Evolutionary conservation across 35 echinoderm and acorn worm species (phyloP).

Genomic region (Apostichopus californicus): DNA sequence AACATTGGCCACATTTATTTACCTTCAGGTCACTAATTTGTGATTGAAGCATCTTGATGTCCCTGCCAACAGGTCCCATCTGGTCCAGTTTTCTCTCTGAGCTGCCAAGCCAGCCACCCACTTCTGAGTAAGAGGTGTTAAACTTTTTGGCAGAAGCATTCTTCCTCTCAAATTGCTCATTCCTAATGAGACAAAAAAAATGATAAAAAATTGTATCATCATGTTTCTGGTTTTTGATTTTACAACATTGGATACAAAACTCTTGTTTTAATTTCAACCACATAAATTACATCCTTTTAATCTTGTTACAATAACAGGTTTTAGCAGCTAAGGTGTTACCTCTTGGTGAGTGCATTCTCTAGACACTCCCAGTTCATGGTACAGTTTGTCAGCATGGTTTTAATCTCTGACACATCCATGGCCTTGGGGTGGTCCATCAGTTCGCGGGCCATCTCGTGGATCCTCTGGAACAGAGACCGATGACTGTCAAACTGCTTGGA

Average conservation of each 20-base stretch:
- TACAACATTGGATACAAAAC: too few relatives aligned
- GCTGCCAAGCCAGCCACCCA: slow-evolving; percentile 71
- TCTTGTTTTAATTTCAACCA: not conserved
- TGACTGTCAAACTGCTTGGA: slow-evolving; percentile 68
- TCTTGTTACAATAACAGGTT: not conserved
- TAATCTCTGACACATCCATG: slow-evolving; percentile 82
- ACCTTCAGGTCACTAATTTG: slow-evolving; percentile 85
- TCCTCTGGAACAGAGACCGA: slow-evolving; percentile 72
- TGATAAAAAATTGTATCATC: not conserved
- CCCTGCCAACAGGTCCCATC: slow-evolving; percentile 74
- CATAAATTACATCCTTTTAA: too few relatives aligned
- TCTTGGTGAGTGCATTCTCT: slow-evolving; percentile 70
- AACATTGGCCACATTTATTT: not conserved
- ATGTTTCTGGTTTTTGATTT: too few relatives aligned
- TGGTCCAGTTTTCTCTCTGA: slow-evolving; percentile 70
- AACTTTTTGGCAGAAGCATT: slow-evolving; percentile 80
- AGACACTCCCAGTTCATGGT: slow-evolving; percentile 94
- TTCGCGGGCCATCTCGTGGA: slow-evolving; percentile 80
- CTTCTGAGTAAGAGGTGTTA: slow-evolving; percentile 69
- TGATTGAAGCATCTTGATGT: slow-evolving; percentile 55
- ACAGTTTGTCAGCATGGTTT: slow-evolving; percentile 78
- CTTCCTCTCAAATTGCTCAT: slow-evolving; percentile 75
- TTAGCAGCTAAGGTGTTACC: slow-evolving; percentile 32
- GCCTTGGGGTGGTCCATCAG: slow-evolving; percentile 89
- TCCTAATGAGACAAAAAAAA: slow-evolving; percentile 45